phyloP scores from a whole-genome alignment of 2,888 invertebrate species.

The Pachydiplax longipennis region DNA sequence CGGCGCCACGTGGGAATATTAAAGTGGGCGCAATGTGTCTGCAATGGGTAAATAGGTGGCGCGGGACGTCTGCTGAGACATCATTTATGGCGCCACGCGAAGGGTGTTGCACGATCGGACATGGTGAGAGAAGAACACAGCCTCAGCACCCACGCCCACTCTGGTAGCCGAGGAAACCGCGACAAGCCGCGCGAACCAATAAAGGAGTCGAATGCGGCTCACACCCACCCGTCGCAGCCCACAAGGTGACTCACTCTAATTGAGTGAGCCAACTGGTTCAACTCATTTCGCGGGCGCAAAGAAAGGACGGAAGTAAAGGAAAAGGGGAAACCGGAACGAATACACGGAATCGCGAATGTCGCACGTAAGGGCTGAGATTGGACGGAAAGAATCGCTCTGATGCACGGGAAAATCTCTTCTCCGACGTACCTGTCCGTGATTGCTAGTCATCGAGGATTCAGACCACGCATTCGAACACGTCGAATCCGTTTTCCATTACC shows the following conservation, averaged over 20 bases:
- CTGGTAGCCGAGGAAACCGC: neutral
- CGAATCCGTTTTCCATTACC: too few relatives aligned
- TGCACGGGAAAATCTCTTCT: too few relatives aligned
- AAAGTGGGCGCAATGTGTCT: neutral
- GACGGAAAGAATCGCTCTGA: too few relatives aligned
- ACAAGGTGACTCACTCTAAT: slow-evolving; percentile 12
- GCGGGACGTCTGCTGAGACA: neutral
- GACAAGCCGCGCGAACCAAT: neutral
- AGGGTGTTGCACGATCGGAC: neutral
- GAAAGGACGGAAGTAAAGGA: neutral
- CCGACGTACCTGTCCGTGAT: too few relatives aligned
- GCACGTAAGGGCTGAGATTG: neutral
- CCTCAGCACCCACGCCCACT: neutral
- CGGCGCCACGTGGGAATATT: neutral
- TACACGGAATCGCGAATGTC: neutral
- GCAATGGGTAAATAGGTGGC: neutral
- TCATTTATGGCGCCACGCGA: neutral
- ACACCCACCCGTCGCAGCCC: neutral
- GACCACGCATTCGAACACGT: too few relatives aligned
- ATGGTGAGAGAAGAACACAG: neutral
- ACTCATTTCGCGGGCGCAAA: neutral
- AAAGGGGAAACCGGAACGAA: neutral
- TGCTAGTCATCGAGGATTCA: too few relatives aligned
- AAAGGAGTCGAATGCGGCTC: slow-evolving; percentile 13
- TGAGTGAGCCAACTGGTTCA: neutral